phyloP scores from a whole-genome alignment of 2,113 vertebrate genomes.

The Noturus placidus region DNA sequence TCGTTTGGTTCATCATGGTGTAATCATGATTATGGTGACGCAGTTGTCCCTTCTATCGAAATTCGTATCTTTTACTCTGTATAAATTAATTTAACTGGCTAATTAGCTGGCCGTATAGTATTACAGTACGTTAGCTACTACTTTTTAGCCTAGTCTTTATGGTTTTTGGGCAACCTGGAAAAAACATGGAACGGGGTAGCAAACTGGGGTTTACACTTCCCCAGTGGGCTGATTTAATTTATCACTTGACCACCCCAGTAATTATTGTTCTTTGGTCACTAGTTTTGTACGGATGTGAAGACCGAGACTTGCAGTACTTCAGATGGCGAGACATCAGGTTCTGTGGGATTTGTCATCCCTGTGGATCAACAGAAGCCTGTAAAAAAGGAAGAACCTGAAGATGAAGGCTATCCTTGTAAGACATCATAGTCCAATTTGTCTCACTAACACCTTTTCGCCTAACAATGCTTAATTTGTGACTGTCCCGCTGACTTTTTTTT shows the following conservation, averaged over 20 bases:
- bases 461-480: background rate
- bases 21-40: background rate
- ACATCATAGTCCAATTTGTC: background rate
- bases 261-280: background rate
- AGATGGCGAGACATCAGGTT: background rate
- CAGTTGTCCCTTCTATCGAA: background rate
- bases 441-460: background rate
- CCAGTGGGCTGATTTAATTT: background rate
- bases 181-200: background rate
- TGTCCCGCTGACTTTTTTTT: background rate
- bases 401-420: conserved; percentile 5
- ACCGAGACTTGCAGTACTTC: background rate
- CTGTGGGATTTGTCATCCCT: background rate
- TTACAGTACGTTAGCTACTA: background rate
- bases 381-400: background rate
- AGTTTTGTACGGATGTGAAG: background rate
- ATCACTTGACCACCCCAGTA: background rate
- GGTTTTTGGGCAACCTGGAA: background rate
- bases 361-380: background rate
- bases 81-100: background rate
- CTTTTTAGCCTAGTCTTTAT: background rate
- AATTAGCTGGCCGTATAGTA: background rate
- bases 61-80: background rate
- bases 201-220: background rate
- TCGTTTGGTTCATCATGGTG: background rate